Evolutionary conservation across 2,888 invertebrate genomes (phyloP).

Genomic region (Xanthorhoe spadicearia): DNA sequence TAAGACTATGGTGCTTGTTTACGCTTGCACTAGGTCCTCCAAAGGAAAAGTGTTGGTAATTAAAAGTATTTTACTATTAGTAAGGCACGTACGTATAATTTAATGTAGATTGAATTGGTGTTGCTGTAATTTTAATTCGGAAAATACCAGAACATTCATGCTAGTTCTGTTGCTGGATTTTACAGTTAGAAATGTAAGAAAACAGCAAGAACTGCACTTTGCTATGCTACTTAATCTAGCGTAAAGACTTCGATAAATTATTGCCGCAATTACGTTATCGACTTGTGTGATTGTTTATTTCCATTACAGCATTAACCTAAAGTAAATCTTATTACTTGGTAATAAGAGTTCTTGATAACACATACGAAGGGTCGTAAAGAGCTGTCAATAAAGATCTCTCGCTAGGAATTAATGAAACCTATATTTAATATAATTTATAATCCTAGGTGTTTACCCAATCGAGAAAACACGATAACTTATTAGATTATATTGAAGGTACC

Average conservation of each 20-base stretch:
- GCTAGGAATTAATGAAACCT: no score
- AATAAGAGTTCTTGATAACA: conserved; percentile 10
- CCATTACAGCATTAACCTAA: neutral
- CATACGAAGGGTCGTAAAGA: neutral
- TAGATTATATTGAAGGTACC: no score
- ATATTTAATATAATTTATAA: no score
- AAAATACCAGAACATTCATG: neutral
- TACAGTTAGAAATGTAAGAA: neutral
- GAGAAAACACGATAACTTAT: no score
- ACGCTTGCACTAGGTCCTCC: no score
- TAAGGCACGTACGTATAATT: no score
- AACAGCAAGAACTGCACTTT: conserved; percentile 4
- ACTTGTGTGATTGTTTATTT: conserved; percentile 18
- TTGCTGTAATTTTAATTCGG: neutral
- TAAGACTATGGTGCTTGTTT: no score
- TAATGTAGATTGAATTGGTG: no score
- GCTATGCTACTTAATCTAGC: conserved; percentile 9
- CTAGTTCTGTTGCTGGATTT: neutral
- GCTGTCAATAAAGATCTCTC: neutral
- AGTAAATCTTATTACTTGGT: conserved; percentile 18
- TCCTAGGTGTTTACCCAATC: no score
- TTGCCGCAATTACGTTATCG: conserved; percentile 22
- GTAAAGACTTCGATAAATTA: conserved; percentile 17
- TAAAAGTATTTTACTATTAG: no score
- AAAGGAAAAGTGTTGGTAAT: no score